A percentile compares a stretch with the other conserved stretches of the same genome.
These are phyloP conservation scores for Phaethornis superciliosus DNA, from an alignment of 2,113 vertebrate genomes.

Conservation along the genomic window DNA sequence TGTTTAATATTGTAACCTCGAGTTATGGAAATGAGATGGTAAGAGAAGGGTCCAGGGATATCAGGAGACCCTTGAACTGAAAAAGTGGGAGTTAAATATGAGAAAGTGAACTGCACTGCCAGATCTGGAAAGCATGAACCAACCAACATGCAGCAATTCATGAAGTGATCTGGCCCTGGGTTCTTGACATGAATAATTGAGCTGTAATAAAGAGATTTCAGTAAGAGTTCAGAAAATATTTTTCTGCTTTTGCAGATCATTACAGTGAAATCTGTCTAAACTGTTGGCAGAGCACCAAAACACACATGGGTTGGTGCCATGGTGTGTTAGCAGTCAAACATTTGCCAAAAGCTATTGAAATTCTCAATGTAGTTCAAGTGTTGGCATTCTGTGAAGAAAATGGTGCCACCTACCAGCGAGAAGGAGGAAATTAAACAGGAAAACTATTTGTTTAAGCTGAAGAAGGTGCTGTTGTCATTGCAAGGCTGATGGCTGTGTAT, in stretches of 20 bases:
- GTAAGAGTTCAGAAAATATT: neutral
- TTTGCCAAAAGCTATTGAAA: constrained; percentile 5
- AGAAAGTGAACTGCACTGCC: neutral
- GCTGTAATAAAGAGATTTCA: neutral
- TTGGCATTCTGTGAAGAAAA: neutral
- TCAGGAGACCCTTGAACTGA: neutral
- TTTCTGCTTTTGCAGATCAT: constrained; percentile 13
- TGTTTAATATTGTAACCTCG: neutral
- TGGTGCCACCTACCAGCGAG: constrained; percentile 44
- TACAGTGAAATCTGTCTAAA: neutral
- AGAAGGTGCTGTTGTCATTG: neutral
- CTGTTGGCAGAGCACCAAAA: constrained; percentile 19
- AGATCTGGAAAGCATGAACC: neutral
- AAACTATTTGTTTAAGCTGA: neutral
- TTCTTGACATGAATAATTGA: neutral
- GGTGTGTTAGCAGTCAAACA: neutral
- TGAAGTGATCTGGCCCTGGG: neutral
- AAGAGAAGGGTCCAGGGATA: neutral
- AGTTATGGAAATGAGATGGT: neutral
- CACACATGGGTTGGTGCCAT: neutral
- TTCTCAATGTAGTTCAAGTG: neutral
- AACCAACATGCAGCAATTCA: neutral
- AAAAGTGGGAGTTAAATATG: neutral
- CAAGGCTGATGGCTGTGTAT: neutral
- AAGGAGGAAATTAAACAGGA: neutral